Base-by-base conservation (phyloP, 2,888 invertebrate genomes). In the Papilio protenor region DNA sequence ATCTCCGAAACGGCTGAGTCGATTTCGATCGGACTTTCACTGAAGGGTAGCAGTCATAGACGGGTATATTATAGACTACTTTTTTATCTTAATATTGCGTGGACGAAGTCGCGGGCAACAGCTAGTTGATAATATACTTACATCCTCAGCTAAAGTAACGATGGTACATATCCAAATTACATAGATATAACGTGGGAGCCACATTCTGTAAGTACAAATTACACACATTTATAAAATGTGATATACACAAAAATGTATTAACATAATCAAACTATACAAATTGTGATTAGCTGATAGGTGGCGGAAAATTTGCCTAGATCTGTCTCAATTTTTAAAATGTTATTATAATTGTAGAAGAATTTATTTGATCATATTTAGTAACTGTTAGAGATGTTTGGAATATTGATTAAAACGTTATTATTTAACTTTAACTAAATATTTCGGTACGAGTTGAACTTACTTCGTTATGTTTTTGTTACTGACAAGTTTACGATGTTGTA, bases 111-210 rank as follows among this genome's bases (percentile, higher is more conserved):
- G 1, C 27, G 27, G 2, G 27, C 27, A 27, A 27, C 27, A 27
- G 27, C 27, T 27, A 27, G 27, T 27, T 27, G 27, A 27, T 27
- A 27, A 27, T 27, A 14, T 57, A 64, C 64, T 64, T 64, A 64
- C 64, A 40, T 64, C 33, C 2, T 64, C 18, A 18, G 64, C 64
- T 40, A 18, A 18, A 40, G 40, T 40, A 40, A 33, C 64, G n/a
- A 40, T n/a, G 14, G 64, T 18, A 64, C 8, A 64, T 18, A 40
- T 64, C 64, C 64, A 64, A 40, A 64, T 64, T n/a, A 64, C 64
- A n/a, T 33, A 64, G 64, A 64, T 40, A 64, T 11, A 64, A 40
- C n/a, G n/a, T 11, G 1, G 64, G n/a, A 40, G 40, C 64, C 33
- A 64, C 64, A 64, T 64, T 40, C 64, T 64, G 40, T 18, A 64